phyloP scores from a whole-genome alignment of 2,888 invertebrate species.

The Mallateleia sp. region DNA sequence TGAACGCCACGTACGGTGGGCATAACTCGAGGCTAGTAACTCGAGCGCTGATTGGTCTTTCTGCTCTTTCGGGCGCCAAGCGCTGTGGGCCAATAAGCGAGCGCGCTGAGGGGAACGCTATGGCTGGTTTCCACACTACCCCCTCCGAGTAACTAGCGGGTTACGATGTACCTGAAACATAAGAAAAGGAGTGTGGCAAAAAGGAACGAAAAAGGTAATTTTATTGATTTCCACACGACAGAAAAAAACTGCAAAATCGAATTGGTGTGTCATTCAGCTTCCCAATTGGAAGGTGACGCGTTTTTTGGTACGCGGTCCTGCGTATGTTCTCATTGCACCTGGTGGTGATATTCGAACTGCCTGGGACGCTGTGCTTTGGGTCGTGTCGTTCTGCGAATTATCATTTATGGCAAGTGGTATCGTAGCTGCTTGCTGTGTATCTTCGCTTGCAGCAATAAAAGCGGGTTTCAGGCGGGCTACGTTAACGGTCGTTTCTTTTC shows the following conservation, averaged over 20 bases:
- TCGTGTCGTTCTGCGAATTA: not conserved
- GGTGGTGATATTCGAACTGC: not conserved
- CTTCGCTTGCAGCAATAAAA: not conserved
- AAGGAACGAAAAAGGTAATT: too few relatives aligned
- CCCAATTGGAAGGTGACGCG: not conserved
- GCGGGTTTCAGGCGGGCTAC: slow-evolving; percentile 9
- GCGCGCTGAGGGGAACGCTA: too few relatives aligned
- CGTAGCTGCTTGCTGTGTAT: not conserved
- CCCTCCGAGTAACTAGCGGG: slow-evolving; percentile 1
- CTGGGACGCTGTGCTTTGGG: not conserved
- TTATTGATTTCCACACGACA: too few relatives aligned
- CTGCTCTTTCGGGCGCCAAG: too few relatives aligned
- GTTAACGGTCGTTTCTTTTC: not conserved
- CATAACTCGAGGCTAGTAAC: too few relatives aligned
- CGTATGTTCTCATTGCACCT: not conserved
- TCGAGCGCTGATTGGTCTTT: too few relatives aligned
- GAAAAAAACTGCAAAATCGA: too few relatives aligned
- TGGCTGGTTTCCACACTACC: not conserved
- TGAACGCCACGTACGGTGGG: too few relatives aligned
- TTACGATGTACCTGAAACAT: not conserved
- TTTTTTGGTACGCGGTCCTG: not conserved
- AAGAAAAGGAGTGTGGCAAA: too few relatives aligned
- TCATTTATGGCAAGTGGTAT: not conserved
- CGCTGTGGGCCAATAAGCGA: too few relatives aligned
- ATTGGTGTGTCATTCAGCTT: not conserved